phyloP scores from a whole-genome alignment of 2,888 invertebrate species.

The Epinotia demarniana region DNA sequence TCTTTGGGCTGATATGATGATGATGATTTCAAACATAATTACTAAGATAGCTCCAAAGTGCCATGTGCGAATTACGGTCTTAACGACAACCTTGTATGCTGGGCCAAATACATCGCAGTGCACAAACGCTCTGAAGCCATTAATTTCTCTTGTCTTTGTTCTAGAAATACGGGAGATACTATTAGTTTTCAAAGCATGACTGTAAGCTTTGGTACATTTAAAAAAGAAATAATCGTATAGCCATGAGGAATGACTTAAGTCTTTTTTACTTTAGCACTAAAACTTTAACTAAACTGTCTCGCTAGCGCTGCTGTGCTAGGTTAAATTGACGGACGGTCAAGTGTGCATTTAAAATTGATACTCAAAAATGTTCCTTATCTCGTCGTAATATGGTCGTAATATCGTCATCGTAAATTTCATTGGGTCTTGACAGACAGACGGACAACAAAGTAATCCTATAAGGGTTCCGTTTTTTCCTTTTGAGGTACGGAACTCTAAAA shows the following conservation, averaged over 20 bases:
- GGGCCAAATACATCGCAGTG: neutral
- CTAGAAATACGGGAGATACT: neutral
- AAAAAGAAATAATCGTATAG: neutral
- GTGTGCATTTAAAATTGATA: neutral
- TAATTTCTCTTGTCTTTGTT: conserved; percentile 9
- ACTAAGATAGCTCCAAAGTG: no score
- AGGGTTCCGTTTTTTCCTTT: no score
- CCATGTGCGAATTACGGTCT: no score
- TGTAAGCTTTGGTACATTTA: neutral
- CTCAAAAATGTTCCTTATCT: no score
- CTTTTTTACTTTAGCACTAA: neutral
- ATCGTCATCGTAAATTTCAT: no score
- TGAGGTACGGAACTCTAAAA: no score
- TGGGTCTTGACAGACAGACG: no score
- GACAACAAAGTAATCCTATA: no score
- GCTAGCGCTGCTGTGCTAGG: neutral
- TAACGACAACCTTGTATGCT: neutral
- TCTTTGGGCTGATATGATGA: no score
- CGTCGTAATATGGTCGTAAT: no score
- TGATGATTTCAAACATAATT: no score
- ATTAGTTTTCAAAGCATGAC: conserved; percentile 4
- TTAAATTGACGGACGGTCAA: neutral
- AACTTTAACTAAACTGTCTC: neutral
- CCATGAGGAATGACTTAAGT: neutral
- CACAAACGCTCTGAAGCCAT: conserved; percentile 13